Percentiles rank a stretch among this genome's conserved stretches.
Conservation (phyloP, 2,888 invertebrate species). For the Epirrhoe alternata region DNA sequence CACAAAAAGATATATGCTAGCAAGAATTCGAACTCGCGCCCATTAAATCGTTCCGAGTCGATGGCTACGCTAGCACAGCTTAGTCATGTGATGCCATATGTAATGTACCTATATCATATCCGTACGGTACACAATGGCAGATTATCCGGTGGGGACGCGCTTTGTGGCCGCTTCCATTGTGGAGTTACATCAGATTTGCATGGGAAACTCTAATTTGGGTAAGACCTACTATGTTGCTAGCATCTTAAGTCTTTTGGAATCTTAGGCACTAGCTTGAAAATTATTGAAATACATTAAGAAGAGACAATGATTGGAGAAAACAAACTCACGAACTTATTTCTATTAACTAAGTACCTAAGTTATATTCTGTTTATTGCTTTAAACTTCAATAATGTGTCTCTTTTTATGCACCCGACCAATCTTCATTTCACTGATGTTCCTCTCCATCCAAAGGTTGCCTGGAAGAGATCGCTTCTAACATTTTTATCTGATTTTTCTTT, state of each 20-base stretch:
- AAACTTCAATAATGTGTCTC: too few species aligned
- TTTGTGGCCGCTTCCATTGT: conserved; percentile 22
- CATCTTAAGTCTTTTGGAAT: neutral
- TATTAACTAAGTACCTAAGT: too few species aligned
- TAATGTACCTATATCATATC: neutral
- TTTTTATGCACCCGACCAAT: too few species aligned
- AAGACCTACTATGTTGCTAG: neutral
- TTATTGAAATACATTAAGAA: too few species aligned
- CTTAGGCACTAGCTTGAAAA: too few species aligned
- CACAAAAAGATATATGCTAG: neutral
- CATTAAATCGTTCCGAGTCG: neutral
- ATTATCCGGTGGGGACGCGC: conserved; percentile 26
- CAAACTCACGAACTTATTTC: too few species aligned
- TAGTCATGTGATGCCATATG: neutral
- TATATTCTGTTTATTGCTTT: too few species aligned
- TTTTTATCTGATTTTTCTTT: too few species aligned
- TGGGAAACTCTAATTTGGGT: conserved; percentile 23
- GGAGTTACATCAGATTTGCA: conserved; percentile 21
- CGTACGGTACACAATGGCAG: conserved; percentile 17
- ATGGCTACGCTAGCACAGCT: neutral
- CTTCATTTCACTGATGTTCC: too few species aligned
- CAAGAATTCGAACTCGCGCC: neutral
- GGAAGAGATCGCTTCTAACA: too few species aligned
- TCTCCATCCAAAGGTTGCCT: too few species aligned
- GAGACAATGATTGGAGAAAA: too few species aligned